Conservation (phyloP, 2,797 vertebrate genomes). For the Crossoptilon crossoptilon region DNA sequence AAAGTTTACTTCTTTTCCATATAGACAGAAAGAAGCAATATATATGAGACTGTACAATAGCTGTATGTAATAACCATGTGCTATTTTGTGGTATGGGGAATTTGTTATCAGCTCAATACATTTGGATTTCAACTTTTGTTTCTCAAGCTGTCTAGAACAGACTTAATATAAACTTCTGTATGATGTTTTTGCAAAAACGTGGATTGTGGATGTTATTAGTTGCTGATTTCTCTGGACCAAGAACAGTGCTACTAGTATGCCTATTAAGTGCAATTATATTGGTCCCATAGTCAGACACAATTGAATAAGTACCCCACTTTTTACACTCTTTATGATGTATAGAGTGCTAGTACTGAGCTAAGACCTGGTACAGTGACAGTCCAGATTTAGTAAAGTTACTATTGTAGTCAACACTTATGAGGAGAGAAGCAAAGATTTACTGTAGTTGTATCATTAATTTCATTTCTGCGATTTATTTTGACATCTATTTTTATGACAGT, state of each 20-base stretch:
- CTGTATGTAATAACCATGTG: neutral
- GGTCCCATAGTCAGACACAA: slow-evolving; percentile 18
- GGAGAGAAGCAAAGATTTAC: neutral
- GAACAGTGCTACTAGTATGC: neutral
- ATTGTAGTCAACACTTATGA: neutral
- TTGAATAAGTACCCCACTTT: neutral
- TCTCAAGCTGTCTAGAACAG: neutral
- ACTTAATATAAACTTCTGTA: neutral
- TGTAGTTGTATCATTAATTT: neutral
- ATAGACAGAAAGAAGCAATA: neutral
- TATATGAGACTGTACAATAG: neutral
- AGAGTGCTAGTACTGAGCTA: neutral
- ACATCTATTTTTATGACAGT: neutral
- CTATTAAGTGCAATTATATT: slow-evolving; percentile 3
- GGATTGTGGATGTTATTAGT: neutral
- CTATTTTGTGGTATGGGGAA: neutral
- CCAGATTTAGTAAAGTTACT: neutral
- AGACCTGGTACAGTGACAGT: neutral
- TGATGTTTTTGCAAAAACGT: neutral
- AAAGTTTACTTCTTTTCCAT: neutral
- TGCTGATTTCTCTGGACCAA: neutral
- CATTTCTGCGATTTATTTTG: neutral
- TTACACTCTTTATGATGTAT: neutral
- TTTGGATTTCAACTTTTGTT: neutral
- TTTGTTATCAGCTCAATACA: neutral